Conservation (phyloP, 2,888 invertebrate genomes). For the Pherbina coryleti region DNA sequence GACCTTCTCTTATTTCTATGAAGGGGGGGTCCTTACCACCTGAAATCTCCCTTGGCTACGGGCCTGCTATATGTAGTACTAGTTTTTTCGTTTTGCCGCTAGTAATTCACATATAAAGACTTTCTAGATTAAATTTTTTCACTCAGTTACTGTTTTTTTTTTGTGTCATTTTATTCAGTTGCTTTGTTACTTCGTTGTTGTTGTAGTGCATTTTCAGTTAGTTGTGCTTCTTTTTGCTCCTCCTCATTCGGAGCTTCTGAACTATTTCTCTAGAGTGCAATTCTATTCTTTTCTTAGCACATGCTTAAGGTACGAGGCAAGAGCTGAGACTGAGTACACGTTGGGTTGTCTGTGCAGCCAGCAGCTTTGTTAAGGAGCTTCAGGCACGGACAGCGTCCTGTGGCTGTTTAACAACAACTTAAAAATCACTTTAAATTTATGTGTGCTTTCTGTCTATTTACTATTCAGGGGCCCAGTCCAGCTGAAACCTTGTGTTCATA, state of each 20-base stretch:
- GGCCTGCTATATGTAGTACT: no score
- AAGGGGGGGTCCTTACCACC: no score
- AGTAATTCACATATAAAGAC: constrained; percentile 12
- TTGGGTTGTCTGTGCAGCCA: no score
- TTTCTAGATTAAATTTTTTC: constrained; percentile 18
- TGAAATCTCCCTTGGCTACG: no score
- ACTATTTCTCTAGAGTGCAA: no score
- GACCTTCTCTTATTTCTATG: no score
- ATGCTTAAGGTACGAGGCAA: not conserved
- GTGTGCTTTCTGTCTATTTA: not conserved
- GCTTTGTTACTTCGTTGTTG: not conserved
- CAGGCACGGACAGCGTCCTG: not conserved
- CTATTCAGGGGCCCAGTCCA: not conserved
- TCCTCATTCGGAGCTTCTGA: not conserved
- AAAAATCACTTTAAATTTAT: not conserved
- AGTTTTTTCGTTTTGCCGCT: not conserved
- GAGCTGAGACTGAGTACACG: no score
- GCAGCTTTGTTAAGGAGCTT: not conserved
- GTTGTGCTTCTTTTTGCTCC: not conserved
- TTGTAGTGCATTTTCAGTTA: not conserved
- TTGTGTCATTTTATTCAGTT: not conserved
- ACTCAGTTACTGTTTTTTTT: not conserved
- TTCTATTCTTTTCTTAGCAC: not conserved
- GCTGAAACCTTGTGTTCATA: not conserved
- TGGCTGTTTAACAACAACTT: constrained; percentile 6